These are phyloP conservation scores for Camptogramma bilineatum DNA, from an alignment of 2,888 invertebrate species.

Conservation along the genomic window DNA sequence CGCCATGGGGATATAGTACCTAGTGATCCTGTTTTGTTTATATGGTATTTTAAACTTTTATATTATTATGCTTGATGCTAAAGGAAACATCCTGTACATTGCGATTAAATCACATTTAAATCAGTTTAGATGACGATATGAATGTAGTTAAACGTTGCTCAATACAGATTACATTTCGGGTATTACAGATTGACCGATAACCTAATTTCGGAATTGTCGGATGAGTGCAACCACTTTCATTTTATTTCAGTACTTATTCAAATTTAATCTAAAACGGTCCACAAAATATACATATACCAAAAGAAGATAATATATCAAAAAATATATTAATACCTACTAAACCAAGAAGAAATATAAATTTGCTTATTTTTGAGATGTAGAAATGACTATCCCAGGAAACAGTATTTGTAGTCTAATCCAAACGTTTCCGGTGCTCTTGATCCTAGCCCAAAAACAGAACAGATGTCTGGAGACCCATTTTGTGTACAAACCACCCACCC, in stretches of 20 bases:
- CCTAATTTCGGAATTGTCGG: slow-evolving; percentile 39
- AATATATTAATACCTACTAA: not conserved
- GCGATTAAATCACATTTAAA: no score
- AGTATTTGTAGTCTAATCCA: slow-evolving; percentile 74
- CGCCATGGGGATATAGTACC: no score
- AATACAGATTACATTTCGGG: not conserved
- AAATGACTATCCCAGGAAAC: slow-evolving; percentile 69
- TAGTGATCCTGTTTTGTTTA: no score
- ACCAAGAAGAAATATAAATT: no score
- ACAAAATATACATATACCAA: not conserved
- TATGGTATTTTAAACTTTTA: no score
- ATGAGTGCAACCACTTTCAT: not conserved
- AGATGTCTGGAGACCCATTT: slow-evolving; percentile 72
- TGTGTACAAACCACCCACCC: slow-evolving; percentile 71
- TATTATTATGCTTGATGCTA: no score
- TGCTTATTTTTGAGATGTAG: slow-evolving; percentile 12
- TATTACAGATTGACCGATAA: slow-evolving; percentile 53
- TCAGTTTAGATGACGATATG: not conserved
- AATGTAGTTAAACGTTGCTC: not conserved
- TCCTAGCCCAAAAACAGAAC: slow-evolving; percentile 72
- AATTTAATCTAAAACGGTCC: slow-evolving; percentile 20
- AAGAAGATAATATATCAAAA: slow-evolving; percentile 1
- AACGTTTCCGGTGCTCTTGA: slow-evolving; percentile 72
- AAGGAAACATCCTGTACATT: no score
- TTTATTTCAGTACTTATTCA: slow-evolving; percentile 40